Conservation (phyloP, 2,888 invertebrate genomes). For the Agrilus cyanescens region DNA sequence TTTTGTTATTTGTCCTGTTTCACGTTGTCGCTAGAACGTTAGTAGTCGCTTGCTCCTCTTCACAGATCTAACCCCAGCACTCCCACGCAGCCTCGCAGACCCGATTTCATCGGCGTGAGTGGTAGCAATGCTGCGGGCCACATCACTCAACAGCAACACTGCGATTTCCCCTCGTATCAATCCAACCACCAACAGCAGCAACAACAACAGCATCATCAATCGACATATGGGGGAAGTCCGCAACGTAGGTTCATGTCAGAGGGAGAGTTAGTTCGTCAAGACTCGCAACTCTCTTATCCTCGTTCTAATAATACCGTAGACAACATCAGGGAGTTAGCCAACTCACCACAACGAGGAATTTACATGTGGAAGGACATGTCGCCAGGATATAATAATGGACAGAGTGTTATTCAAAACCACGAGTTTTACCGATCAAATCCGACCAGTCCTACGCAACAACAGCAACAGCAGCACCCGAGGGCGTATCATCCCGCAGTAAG, state of each 20-base stretch:
- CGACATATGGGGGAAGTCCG: conserved; percentile 20
- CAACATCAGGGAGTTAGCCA: conserved; percentile 79
- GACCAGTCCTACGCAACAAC: conserved; percentile 54
- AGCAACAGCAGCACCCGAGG: conserved; percentile 31
- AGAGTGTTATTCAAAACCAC: conserved; percentile 32
- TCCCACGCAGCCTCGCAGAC: conserved; percentile 78
- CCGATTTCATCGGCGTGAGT: conserved; percentile 72
- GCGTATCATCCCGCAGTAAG: conserved; percentile 51
- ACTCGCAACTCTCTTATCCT: conserved; percentile 45
- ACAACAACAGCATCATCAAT: conserved; percentile 30
- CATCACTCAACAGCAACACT: conserved; percentile 24
- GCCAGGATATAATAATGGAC: conserved; percentile 41
- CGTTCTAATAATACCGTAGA: conserved; percentile 68
- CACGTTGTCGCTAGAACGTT: conserved; percentile 20
- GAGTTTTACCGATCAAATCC: conserved; percentile 50
- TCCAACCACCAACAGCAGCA: conserved; percentile 12
- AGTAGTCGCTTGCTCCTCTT: conserved; percentile 25
- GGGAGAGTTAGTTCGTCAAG: conserved; percentile 65
- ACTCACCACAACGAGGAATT: conserved; percentile 72
- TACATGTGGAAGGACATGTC: conserved; percentile 73
- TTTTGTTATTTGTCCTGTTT: not conserved
- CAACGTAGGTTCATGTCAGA: conserved; percentile 56
- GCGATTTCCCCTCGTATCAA: conserved; percentile 29
- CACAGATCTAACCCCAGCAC: conserved; percentile 86
- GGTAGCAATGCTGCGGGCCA: conserved; percentile 15